Evolutionary conservation across 2,888 invertebrate species (phyloP).

Genomic region (Physocephala rufipes): DNA sequence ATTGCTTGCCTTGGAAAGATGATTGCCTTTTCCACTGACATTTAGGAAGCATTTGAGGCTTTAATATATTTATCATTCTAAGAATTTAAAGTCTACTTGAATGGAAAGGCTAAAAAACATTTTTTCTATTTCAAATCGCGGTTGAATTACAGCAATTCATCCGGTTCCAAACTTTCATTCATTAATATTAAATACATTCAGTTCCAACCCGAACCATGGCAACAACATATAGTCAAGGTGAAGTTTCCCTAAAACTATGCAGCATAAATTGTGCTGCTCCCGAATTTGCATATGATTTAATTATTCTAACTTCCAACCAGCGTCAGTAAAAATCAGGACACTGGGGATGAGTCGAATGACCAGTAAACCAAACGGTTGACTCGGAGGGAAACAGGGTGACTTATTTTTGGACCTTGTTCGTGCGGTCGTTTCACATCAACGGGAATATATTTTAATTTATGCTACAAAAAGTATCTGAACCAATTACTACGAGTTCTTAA

Average conservation of each 20-base stretch:
- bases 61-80: background rate
- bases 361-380: too few species aligned
- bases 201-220: too few species aligned
- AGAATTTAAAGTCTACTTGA: background rate
- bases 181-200: too few species aligned
- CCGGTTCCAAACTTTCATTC: too few species aligned
- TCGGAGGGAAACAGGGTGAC: too few species aligned
- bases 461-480: too few species aligned
- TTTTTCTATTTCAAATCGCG: background rate
- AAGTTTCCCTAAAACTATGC: conserved; percentile 3
- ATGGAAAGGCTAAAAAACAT: background rate
- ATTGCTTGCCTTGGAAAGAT: background rate
- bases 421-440: background rate
- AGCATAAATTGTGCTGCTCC: background rate
- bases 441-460: too few species aligned
- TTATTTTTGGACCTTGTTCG: too few species aligned
- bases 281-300: conserved; percentile 31
- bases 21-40: background rate
- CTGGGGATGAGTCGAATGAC: too few species aligned
- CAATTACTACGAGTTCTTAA: too few species aligned
- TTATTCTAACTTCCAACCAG: conserved; percentile 20
- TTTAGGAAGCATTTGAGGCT: conserved; percentile 2
- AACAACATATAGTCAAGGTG: background rate
- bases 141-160: too few species aligned
- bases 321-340: background rate